Conservation (phyloP, 2,797 vertebrate genomes). For the Telmatherina bonti region DNA sequence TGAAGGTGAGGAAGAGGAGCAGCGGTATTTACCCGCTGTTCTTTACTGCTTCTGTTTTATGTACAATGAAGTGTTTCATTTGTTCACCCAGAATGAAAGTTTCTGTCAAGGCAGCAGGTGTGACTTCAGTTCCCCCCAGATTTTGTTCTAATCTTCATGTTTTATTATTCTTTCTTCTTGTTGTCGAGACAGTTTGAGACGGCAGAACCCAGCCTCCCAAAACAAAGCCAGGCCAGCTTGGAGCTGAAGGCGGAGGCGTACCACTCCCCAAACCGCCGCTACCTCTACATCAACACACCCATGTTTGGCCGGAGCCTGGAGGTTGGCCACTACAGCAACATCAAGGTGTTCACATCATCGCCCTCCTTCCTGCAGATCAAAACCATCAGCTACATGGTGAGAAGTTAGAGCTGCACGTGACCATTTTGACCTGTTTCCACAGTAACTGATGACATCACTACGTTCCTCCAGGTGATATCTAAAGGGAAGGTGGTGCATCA, state of each 20-base stretch:
- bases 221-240: conserved; percentile 82
- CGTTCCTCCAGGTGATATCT: conserved; percentile 75
- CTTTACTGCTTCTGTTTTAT: no score
- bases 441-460: conserved; percentile 1
- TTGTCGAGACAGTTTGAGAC: conserved; percentile 84
- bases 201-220: conserved; percentile 73
- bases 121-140: no score
- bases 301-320: conserved; percentile 63
- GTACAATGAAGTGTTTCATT: no score
- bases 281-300: conserved; percentile 89
- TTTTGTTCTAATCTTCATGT: no score
- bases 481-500: conserved; percentile 88
- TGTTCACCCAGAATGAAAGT: no score
- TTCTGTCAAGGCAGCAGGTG: no score
- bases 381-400: conserved; percentile 91
- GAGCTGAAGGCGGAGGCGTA: conserved; percentile 83
- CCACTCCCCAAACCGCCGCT: conserved; percentile 87
- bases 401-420: rapidly evolving
- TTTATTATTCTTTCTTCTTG: not conserved
- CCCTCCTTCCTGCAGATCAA: conserved; percentile 80
- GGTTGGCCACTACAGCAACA: conserved; percentile 77
- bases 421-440: not conserved
- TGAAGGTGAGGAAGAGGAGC: conserved; percentile 77
- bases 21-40: not conserved
- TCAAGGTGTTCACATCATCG: conserved; percentile 83